Evolutionary conservation across 2,888 invertebrate species (phyloP), one percentile per base, ranked within the genome.

Genomic region (Lithophane leautieri): DNA sequence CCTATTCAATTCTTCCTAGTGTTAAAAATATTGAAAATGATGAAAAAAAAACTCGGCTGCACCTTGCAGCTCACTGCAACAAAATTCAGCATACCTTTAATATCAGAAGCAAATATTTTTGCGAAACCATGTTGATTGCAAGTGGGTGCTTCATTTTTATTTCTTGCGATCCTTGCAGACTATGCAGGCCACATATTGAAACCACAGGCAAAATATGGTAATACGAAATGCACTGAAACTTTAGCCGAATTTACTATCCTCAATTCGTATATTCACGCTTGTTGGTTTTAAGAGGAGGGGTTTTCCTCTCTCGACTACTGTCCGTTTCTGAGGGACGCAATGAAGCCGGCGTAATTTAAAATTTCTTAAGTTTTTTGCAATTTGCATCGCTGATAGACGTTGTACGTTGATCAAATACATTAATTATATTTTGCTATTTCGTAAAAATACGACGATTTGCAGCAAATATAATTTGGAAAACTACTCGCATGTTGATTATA

Each of bases 111-210:
- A 71, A 54, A 69, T 69, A 81, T 75, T 85, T 73, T 85, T 25
- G n/a, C 63, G 16, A 47, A 68, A 44, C 42, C 58, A 85, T 62
- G 66, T 42, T 76, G 77, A 81, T 85, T 81, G 61, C 69, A 62
- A 70, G 76, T 75, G 44, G 69, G 76, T 81, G 19, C 69, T 81
- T 81, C 42, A 16, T 34, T 81, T 85, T 81, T 81, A 85, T 85
- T 70, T 28, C 70, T 42, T 28, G 82, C 61, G 42, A 62, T 67
- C 28, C 12, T 22, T 6, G 44, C 67, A 40, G 52, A 25, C 73
- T 52, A 40, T 73, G 54, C 44, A 28, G 19, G 14, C 73, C 52
- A 28, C 54, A 74, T 85, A 81, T 81, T 82, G 76, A 82, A 81
- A 70, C 85, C 85, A 52, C 66, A 56, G 22, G 14, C 66, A 66